Evolutionary conservation across 64 coral and sea anemone genomes (phyloP), one percentile per base, ranked within the genome.

Genomic region (Montipora capricornis): DNA sequence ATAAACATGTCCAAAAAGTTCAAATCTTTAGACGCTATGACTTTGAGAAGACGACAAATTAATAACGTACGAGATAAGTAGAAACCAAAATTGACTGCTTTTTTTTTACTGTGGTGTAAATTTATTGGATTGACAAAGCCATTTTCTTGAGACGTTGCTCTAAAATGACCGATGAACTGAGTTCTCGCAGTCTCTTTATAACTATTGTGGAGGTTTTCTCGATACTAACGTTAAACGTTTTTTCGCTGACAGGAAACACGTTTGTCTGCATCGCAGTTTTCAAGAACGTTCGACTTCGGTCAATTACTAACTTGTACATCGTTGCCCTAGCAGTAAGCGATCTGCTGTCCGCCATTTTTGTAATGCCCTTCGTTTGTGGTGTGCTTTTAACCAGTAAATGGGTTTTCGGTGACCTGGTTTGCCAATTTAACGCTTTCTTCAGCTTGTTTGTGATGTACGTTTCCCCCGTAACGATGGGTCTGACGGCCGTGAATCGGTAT

Each of bases 251-350:
- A 67, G 82, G 58, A 22, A 85, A 85, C 59, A 67, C 60, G 20
- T 19, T 85, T 0, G 82, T 85, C 44, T 85, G 82, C 11, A 45
- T 85, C 11, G 44, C 57, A 6, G 20, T 85, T 19, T 85, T 68
- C 24, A 85, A 85, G 66, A 85, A 85, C 59, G 17, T 12, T 45
- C 51, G 82, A 61, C 82, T 85, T 2, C 53, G 82, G 2, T 22
- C 82, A 11, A 67, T 24, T 46, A 67, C 60, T 11, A 45, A 66
- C 20, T 66, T 59, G 15, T 16, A 67, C 44, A 85, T 85, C 46
- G 24, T 85, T 69, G 82, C 82, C 9, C 60, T 85, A 20, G 82
- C 82, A 5, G 57, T 68, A 10, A 60, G 57, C 19, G 82, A 85
- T 64, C 44, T 85, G 4, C 17, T 64, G 7, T 85, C 82, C 44